These are phyloP conservation scores for Hemicordylus capensis DNA, from an alignment of 2,113 vertebrate genomes.

Conservation along the genomic window DNA sequence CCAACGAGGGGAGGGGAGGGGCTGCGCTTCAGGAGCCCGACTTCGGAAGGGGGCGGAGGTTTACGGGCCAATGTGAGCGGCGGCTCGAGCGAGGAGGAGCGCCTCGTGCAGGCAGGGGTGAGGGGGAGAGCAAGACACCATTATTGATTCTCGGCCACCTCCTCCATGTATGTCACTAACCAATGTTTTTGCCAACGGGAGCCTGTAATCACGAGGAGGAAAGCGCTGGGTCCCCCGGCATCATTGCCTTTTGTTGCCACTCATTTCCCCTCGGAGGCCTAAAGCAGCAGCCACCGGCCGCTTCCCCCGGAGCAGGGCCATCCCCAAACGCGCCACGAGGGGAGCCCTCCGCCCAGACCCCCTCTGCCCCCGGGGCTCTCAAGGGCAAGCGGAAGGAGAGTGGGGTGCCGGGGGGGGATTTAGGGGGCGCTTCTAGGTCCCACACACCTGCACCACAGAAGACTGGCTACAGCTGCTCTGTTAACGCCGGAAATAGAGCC, in stretches of 20 bases:
- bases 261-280: background rate
- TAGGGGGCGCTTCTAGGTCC: too few species aligned
- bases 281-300: background rate
- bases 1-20: too few species aligned
- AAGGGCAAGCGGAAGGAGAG: background rate
- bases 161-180: slow-evolving; percentile 26
- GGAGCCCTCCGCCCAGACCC: background rate
- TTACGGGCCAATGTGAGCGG: slow-evolving; percentile 11
- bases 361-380: background rate
- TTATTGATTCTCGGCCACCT: slow-evolving; percentile 9
- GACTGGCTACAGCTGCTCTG: background rate
- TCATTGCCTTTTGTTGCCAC: background rate
- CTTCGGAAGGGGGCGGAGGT: background rate
- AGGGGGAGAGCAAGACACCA: background rate
- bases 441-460: background rate
- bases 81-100: background rate
- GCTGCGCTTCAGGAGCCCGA: background rate
- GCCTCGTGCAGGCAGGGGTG: background rate
- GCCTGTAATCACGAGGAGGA: background rate
- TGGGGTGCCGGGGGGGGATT: too few species aligned
- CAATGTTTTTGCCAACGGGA: slow-evolving; percentile 25
- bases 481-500: background rate
- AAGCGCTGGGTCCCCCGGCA: background rate
- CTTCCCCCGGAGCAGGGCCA: background rate
- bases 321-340: background rate